Evolutionary conservation across 2,888 invertebrate species (phyloP).

Genomic region (Athalia circularis): DNA sequence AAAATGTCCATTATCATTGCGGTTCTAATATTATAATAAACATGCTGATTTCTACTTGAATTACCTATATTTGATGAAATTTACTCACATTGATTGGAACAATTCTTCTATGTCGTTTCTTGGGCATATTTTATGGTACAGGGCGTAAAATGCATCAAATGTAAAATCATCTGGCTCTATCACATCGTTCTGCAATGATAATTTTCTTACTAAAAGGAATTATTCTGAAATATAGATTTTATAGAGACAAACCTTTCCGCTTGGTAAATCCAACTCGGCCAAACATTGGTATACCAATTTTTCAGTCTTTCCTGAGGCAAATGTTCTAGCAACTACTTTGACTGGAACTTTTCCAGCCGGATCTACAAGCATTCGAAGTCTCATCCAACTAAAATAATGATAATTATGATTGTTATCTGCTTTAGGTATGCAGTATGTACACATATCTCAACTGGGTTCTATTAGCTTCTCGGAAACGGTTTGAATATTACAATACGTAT

Average conservation of each 20-base stretch:
- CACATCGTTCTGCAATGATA: constrained; percentile 84
- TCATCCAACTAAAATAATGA: constrained; percentile 93
- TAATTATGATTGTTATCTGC: constrained; percentile 1
- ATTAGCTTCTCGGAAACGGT: not conserved
- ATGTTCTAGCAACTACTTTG: constrained; percentile 96
- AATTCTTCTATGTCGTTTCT: constrained; percentile 99
- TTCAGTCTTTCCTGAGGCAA: constrained; percentile 99
- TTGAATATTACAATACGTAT: not conserved
- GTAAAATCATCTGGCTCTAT: constrained; percentile 97
- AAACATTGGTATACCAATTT: constrained; percentile 98
- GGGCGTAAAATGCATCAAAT: constrained; percentile 98
- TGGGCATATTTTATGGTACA: constrained; percentile 99
- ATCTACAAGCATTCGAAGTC: constrained; percentile 94
- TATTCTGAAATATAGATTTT: not conserved
- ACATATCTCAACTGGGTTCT: constrained; percentile 2
- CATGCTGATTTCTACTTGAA: not conserved
- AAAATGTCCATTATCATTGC: not conserved
- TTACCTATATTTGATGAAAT: not conserved
- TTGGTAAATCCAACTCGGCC: constrained; percentile 93
- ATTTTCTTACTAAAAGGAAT: constrained; percentile 40
- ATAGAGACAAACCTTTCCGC: constrained; percentile 82
- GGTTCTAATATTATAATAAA: not conserved
- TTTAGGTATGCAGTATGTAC: constrained; percentile 53
- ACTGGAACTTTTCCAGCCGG: constrained; percentile 97
- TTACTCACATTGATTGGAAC: constrained; percentile 94